A percentile compares a stretch with the other conserved stretches of the same genome.
These are phyloP conservation scores for Dynastes grantii DNA, from an alignment of 2,888 invertebrate genomes.

Conservation along the genomic window DNA sequence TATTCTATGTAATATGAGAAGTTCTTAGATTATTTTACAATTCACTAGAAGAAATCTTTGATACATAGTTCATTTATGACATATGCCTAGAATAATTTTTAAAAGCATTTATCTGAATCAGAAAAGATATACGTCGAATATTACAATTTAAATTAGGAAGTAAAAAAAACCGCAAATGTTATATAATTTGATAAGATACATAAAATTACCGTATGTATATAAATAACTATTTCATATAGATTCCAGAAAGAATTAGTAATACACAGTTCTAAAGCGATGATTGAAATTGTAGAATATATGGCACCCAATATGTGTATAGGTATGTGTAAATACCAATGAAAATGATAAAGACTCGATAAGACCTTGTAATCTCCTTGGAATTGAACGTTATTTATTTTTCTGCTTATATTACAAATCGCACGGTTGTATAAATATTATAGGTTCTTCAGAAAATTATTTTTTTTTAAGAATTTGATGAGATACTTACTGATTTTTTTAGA, in stretches of 20 bases:
- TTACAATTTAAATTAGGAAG: constrained; percentile 1
- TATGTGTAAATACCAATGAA: background rate
- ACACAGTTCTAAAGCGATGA: background rate
- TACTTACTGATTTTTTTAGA: constrained; percentile 79
- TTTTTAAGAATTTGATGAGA: background rate
- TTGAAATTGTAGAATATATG: background rate
- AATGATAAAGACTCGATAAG: background rate
- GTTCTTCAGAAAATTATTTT: background rate
- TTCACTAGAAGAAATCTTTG: too few relatives aligned
- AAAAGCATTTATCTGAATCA: too few relatives aligned
- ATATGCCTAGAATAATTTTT: too few relatives aligned
- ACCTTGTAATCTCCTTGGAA: background rate
- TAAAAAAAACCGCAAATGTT: background rate
- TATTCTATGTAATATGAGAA: too few relatives aligned
- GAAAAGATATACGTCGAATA: background rate
- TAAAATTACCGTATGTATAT: background rate
- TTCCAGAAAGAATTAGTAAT: background rate
- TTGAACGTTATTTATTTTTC: background rate
- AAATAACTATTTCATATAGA: background rate
- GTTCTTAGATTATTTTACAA: too few relatives aligned
- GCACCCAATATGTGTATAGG: background rate
- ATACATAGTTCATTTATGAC: too few relatives aligned
- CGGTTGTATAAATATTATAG: background rate
- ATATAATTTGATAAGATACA: constrained; percentile 16
- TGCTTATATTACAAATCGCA: background rate